Base-by-base conservation (phyloP, 2,888 invertebrate species). In the Ectemnius continuus region DNA sequence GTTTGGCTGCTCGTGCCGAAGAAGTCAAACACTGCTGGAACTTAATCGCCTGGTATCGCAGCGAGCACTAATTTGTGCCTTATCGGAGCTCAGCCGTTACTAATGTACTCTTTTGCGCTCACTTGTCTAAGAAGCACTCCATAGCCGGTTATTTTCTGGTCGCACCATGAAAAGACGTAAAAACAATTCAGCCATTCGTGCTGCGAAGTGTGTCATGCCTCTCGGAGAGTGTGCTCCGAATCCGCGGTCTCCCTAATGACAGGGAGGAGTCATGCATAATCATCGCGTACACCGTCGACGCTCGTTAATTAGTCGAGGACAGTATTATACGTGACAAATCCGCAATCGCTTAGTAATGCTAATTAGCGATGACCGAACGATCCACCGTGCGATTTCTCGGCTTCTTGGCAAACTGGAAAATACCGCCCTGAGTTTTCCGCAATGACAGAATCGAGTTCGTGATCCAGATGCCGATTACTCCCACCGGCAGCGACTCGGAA, bases 31-130 rank as follows among this genome's bases (percentile, higher is more conserved):
- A 88, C 76, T 67, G 63, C 5, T 79, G 70, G 68, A 78, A 82
- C 83, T 84, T 85, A 83, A 87, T 86, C 87, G 83, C 86, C 87
- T 84, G 87, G 87, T 87, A 74, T 72, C 78, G 71, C 73, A 70
- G 73, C 69, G 76, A 80, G 71, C 78, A 79, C 81, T 83, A 81
- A 78, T 76, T 77, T 82, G 78, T 78, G 81, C 73, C 80, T 85
- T 85, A 85, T 85, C 83, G 36, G 36, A 36, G 8, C 8, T 36
- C 11, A 6, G 11, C 8, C 36, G 36, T 36, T 11, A 36, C 36
- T 36, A 36, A 36, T 36, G 8, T 11, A 36, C 8, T 36, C 36
- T 36, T 23, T 36, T 4, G 36, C 36, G 36, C 36, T 36, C 8
- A 36, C 36, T 36, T 36, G 36, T 36, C 36, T 36, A 36, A 36